Evolutionary conservation across 2,888 invertebrate species (phyloP), one percentile per base, ranked within the genome.

Genomic region (Leptothorax acervorum): DNA sequence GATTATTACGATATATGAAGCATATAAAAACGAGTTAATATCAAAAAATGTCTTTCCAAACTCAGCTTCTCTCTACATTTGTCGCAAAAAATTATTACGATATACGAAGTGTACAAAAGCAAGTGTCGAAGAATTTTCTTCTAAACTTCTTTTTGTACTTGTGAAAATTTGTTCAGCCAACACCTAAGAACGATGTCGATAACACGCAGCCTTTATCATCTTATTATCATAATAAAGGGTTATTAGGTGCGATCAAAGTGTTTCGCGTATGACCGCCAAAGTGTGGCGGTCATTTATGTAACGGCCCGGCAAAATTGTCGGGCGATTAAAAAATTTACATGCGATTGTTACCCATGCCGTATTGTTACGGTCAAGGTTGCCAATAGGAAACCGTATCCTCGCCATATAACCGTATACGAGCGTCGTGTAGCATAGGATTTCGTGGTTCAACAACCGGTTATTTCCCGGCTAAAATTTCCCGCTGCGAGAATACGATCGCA

Each of bases 361-460:
- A 48, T 48, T 35, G 23, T 65, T 76, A 55, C 48, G 45, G 6
- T 31, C 42, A 12, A 76, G 3, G 9, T 55, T n/a, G 3, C 4
- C 39, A 12, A 42, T 6, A 28, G 18, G 8, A 23, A 76, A 65
- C 1, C 12, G 15, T 42, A 15, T 35, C 1, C 18, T n/a, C 48
- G 18, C 2, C 23, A 5, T 5, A 31, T 6, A 55, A 55, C 53
- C 48, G 11, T 39, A 51, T 11, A 15, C 23, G 48, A 2, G 23
- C 23, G 23, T 62, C 2, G 18, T 53, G 23, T 23, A 51, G 45
- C n/a, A n/a, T 2, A 53, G 28, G 0, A 45, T 39, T 66, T n/a
- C n/a, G 18, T 39, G 12, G 53, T 53, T 42, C 42, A 45, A 42
- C 3, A 53, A 78, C 42, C 66, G n/a, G n/a, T 66, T 75, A 15